Evolutionary conservation across 2,797 vertebrate genomes (phyloP).

Genomic region (Pangasius mekongensis): DNA sequence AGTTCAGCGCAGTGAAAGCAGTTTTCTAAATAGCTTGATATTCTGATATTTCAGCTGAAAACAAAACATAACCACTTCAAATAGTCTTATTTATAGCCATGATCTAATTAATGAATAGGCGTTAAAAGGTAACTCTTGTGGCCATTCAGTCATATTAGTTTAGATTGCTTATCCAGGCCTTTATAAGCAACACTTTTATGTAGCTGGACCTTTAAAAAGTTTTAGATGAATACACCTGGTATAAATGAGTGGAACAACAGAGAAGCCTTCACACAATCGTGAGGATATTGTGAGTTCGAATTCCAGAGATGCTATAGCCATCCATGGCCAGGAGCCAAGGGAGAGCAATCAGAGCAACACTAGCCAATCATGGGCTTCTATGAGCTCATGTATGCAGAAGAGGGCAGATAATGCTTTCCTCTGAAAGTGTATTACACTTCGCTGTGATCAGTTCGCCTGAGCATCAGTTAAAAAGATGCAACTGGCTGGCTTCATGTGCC

Average conservation of each 20-base stretch:
- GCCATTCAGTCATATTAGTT: neutral
- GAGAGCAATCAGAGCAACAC: neutral
- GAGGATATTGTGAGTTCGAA: neutral
- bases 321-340: neutral
- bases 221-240: neutral
- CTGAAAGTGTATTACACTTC: neutral
- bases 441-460: neutral
- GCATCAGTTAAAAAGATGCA: neutral
- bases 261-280: neutral
- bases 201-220: neutral
- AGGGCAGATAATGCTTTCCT: neutral
- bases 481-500: neutral
- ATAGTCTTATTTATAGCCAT: neutral
- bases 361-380: neutral
- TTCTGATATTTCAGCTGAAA: neutral
- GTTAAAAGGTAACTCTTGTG: neutral
- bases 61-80: neutral
- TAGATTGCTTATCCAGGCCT: neutral
- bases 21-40: neutral
- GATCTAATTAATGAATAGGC: neutral
- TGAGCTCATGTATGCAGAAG: neutral
- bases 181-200: neutral
- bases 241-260: neutral
- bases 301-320: neutral
- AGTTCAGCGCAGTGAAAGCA: neutral